These are phyloP conservation scores for Montipora foliosa DNA, from an alignment of 64 coral and sea anemone genomes.

Conservation along the genomic window DNA sequence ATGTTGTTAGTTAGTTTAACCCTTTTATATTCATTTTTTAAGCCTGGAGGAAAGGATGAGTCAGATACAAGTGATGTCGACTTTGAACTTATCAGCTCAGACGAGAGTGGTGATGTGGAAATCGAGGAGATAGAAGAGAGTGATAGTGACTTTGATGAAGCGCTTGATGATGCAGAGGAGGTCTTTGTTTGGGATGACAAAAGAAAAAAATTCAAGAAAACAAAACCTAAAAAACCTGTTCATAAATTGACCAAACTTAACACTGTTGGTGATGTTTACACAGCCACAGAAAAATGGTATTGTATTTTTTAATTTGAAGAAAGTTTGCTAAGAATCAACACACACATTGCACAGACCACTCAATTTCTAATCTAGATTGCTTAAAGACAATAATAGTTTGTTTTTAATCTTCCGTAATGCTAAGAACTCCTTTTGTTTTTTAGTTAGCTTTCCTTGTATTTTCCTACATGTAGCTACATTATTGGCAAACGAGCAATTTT, in stretches of 20 bases:
- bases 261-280: neutral
- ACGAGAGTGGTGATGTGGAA: constrained; percentile 5
- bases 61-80: constrained; percentile 21
- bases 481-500: too few relatives aligned
- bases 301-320: neutral
- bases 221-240: neutral
- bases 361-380: too few relatives aligned
- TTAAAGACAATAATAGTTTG: too few relatives aligned
- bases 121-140: constrained; percentile 43
- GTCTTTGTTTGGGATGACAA: constrained; percentile 37
- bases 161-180: neutral
- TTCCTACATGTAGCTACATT: too few relatives aligned
- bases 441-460: too few relatives aligned
- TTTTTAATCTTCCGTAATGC: too few relatives aligned
- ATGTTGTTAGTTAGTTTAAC: too few relatives aligned
- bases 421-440: too few relatives aligned
- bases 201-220: neutral
- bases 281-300: neutral
- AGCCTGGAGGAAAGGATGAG: constrained; percentile 20
- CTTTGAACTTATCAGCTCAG: constrained; percentile 10
- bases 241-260: neutral
- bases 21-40: too few relatives aligned
- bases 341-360: too few relatives aligned
- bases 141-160: constrained; percentile 1
- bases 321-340: too few relatives aligned